Percentiles rank a stretch among this genome's conserved stretches.
Evolutionary conservation across 2,888 invertebrate species (phyloP).

Genomic region (Drosophila gaucha): DNA sequence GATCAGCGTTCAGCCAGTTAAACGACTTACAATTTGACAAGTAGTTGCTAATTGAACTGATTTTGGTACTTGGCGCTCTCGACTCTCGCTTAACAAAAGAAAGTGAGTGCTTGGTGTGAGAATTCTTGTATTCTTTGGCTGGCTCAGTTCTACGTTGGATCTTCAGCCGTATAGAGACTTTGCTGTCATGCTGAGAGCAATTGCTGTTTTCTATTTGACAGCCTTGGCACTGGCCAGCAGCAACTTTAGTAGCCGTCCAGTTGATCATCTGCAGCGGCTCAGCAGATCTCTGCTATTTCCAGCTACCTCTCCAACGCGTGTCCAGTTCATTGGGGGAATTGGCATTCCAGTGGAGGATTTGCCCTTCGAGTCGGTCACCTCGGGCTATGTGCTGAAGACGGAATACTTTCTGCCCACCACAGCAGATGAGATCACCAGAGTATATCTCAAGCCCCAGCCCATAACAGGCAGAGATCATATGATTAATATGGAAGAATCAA

Average conservation of each 20-base stretch:
- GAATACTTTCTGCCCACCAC: constrained; percentile 82
- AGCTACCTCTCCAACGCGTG: constrained; percentile 82
- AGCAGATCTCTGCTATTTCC: constrained; percentile 78
- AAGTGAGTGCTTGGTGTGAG: constrained; percentile 46
- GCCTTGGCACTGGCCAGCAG: constrained; percentile 4
- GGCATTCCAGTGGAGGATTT: constrained; percentile 83
- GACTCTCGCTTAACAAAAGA: constrained; percentile 17
- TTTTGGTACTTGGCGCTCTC: constrained; percentile 13
- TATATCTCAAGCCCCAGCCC: constrained; percentile 75
- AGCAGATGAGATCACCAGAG: constrained; percentile 71
- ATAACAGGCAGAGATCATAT: constrained; percentile 56
- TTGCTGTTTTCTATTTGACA: background rate
- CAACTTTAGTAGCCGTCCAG: background rate
- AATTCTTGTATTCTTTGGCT: constrained; percentile 2
- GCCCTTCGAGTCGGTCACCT: constrained; percentile 80
- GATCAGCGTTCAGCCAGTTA: constrained; percentile 25
- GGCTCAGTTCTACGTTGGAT: constrained; percentile 46
- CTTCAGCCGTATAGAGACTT: constrained; percentile 25
- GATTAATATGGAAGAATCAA: background rate
- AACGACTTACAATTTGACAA: constrained; percentile 40
- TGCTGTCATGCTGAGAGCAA: constrained; percentile 18
- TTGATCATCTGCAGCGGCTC: constrained; percentile 41
- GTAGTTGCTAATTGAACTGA: constrained; percentile 63
- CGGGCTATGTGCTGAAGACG: constrained; percentile 82
- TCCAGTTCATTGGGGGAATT: constrained; percentile 83